Base-by-base conservation (phyloP, 2,888 invertebrate genomes). In the Parnassius mnemosyne region DNA sequence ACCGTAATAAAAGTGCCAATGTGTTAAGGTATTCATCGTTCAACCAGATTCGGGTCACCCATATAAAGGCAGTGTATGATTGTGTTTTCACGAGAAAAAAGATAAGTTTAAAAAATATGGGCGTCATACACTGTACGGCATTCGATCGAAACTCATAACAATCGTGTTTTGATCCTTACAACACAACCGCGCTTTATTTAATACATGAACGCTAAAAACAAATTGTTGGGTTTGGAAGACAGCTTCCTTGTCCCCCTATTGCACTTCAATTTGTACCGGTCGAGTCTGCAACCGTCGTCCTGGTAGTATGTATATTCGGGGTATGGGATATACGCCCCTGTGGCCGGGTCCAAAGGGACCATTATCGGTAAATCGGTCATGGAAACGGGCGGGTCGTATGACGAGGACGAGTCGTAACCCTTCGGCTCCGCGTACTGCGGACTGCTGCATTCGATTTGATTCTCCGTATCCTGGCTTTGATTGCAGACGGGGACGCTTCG, bases 21-120 rank as follows among this genome's bases (percentile, higher is more conserved):
- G 87, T 70, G 73, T 70, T 75, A 79, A n/a, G 72, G 11, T 74
- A 69, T 60, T 77, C 71, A 71, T 80, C 74, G 72, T 71, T 80
- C 80, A 80, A 90, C 91, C 91, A 90, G 91, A 91, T 88, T 89
- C 89, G 91, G 91, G 91, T 81, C 85, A 86, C 90, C 89, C 89
- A 87, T 87, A 71, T 68, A 74, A 70, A 79, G 77, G 79, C 83
- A 84, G 83, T 82, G 86, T 84, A 83, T 79, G 81, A 72, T 75
- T 67, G 68, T 69, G 73, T 71, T 63, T 56, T 53, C 58, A 63
- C 41, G 54, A 57, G 61, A 53, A 67, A 67, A 72, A 75, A 64
- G 76, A 71, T 65, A 70, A 70, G 73, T 72, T 71, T 71, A 70
- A 66, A 68, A 73, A 70, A 79, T 84, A 87, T 85, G 81, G 83